Evolutionary conservation across 2,888 invertebrate species (phyloP).

Genomic region (Cacoxenus indagator): DNA sequence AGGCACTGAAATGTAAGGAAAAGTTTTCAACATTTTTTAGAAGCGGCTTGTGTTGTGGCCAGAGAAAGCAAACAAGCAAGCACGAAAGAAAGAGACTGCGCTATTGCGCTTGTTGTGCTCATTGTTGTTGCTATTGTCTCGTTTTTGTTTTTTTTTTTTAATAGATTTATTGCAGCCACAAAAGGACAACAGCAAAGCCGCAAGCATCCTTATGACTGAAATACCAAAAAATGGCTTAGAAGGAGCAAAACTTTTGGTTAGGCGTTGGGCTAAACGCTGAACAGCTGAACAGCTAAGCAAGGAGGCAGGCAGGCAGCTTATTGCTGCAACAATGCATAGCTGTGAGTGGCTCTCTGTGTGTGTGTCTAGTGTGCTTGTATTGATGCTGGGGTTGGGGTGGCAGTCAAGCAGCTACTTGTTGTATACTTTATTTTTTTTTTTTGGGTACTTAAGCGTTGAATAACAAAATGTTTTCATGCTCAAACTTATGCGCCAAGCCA

Average conservation of each 20-base stretch:
- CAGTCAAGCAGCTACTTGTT: neutral
- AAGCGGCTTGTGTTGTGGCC: conserved; percentile 12
- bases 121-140: conserved; percentile 40
- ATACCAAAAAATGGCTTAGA: neutral
- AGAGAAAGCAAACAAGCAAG: no score
- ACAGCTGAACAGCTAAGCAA: neutral
- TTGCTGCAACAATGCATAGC: neutral
- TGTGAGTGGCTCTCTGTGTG: neutral
- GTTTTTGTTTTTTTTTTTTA: neutral
- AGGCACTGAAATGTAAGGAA: neutral
- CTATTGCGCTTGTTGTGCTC: conserved; percentile 25
- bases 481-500: neutral
- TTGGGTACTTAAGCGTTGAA: conserved; percentile 10
- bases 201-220: conserved; percentile 15
- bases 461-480: conserved; percentile 8
- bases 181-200: conserved; percentile 11
- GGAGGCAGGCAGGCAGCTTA: neutral
- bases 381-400: neutral
- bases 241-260: neutral
- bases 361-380: neutral
- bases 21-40: conserved; percentile 18
- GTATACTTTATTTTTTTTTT: neutral
- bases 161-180: neutral
- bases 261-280: neutral
- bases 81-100: no score